phyloP scores from a whole-genome alignment of 2,888 invertebrate genomes.

The Dynastes maya region DNA sequence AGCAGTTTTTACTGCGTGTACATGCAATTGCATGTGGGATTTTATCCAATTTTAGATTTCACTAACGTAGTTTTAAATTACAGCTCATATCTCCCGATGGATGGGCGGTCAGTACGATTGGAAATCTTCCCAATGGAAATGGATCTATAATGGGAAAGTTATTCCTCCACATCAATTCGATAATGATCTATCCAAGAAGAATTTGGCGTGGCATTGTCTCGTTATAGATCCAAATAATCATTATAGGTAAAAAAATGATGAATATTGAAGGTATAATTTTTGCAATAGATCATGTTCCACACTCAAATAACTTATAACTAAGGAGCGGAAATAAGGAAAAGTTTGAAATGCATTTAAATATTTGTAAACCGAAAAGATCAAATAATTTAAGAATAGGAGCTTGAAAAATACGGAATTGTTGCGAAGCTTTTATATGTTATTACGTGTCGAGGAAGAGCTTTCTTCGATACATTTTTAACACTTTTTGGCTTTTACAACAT shows the following conservation, averaged over 20 bases:
- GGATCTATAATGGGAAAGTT: constrained; percentile 46
- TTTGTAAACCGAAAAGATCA: too few relatives aligned
- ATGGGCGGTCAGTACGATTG: constrained; percentile 49
- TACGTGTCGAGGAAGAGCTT: too few relatives aligned
- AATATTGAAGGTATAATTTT: background rate
- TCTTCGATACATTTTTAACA: too few relatives aligned
- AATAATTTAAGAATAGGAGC: too few relatives aligned
- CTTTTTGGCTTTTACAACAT: too few relatives aligned
- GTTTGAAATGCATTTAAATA: too few relatives aligned
- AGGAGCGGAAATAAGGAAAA: too few relatives aligned
- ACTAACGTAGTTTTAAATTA: background rate
- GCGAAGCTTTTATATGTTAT: too few relatives aligned
- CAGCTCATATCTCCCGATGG: constrained; percentile 48
- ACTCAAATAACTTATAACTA: too few relatives aligned
- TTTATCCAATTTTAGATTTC: background rate
- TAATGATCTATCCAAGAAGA: background rate
- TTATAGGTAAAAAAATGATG: constrained; percentile 37
- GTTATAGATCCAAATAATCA: constrained; percentile 44
- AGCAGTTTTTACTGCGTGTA: background rate
- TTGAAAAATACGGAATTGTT: too few relatives aligned
- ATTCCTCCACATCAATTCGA: constrained; percentile 28
- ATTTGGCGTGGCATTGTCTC: constrained; percentile 50
- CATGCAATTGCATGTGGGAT: background rate
- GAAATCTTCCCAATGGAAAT: constrained; percentile 47
- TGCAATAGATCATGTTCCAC: background rate